Evolutionary conservation across 2,888 invertebrate genomes (phyloP).

Genomic region (Xylota sylvarum): DNA sequence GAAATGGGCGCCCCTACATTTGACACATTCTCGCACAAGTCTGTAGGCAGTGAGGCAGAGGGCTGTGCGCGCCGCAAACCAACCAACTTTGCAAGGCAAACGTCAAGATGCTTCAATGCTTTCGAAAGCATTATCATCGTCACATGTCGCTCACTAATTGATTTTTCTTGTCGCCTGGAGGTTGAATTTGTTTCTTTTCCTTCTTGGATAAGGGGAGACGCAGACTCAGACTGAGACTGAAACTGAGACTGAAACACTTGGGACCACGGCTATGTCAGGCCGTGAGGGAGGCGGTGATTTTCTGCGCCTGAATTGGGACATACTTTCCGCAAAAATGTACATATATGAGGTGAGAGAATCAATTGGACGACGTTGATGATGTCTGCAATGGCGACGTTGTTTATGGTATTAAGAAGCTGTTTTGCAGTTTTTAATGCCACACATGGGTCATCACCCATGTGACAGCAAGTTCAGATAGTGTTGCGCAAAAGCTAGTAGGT

Average conservation of each 20-base stretch:
- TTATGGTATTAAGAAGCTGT: slow-evolving; percentile 64
- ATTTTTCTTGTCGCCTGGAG: slow-evolving; percentile 85
- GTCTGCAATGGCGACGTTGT: slow-evolving; percentile 47
- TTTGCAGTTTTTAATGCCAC: slow-evolving; percentile 59
- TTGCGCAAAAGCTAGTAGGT: slow-evolving; percentile 7
- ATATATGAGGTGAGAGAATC: slow-evolving; percentile 59
- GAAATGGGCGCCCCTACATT: slow-evolving; percentile 76
- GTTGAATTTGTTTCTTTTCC: slow-evolving; percentile 78
- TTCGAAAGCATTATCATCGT: slow-evolving; percentile 83
- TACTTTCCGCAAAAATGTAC: slow-evolving; percentile 23
- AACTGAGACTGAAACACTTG: slow-evolving; percentile 14
- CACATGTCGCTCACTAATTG: slow-evolving; percentile 85
- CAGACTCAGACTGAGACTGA: not conserved
- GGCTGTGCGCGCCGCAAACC: slow-evolving; percentile 16
- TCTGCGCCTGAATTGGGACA: slow-evolving; percentile 40
- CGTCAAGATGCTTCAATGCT: slow-evolving; percentile 76
- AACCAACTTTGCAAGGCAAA: slow-evolving; percentile 47
- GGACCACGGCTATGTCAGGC: slow-evolving; percentile 52
- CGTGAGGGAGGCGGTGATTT: slow-evolving; percentile 18
- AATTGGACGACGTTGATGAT: slow-evolving; percentile 52
- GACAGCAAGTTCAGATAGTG: slow-evolving; percentile 35
- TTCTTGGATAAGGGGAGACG: slow-evolving; percentile 43
- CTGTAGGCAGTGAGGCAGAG: slow-evolving; percentile 6
- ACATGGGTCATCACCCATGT: slow-evolving; percentile 72
- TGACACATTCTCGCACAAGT: slow-evolving; percentile 69